A percentile compares a stretch with the other conserved stretches of the same genome.
phyloP scores from a whole-genome alignment of 1,140 invertebrate genomes.

The Apis cerana region DNA sequence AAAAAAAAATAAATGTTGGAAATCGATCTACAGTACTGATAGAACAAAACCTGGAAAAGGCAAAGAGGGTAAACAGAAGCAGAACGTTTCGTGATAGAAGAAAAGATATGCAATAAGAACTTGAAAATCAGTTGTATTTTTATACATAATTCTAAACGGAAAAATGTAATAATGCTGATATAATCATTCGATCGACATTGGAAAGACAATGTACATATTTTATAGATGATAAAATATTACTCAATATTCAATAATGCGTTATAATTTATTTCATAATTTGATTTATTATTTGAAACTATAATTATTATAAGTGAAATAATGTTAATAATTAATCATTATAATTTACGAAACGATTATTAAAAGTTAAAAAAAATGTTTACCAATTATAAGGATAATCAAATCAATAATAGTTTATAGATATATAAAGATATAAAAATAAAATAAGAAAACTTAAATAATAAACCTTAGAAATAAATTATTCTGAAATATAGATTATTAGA shows the following conservation, averaged over 20 bases:
- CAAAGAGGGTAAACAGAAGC: conserved; percentile 43
- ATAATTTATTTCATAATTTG: neutral
- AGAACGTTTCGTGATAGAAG: conserved; percentile 39
- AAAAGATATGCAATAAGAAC: conserved; percentile 44
- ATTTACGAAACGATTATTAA: neutral
- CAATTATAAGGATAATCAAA: too few species aligned
- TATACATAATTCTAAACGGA: conserved; percentile 22
- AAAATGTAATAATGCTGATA: conserved; percentile 22
- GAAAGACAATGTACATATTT: conserved; percentile 17
- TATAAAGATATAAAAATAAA: neutral
- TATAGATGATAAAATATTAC: neutral
- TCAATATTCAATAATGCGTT: neutral
- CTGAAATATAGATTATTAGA: neutral
- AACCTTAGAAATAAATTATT: neutral
- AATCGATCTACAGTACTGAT: conserved; percentile 11
- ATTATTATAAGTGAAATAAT: too few species aligned
- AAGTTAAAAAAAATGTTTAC: too few species aligned
- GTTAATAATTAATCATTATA: neutral
- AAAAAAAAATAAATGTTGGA: conserved; percentile 17
- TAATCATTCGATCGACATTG: conserved; percentile 15
- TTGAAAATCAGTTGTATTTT: conserved; percentile 27
- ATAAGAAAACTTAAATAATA: neutral
- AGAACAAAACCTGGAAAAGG: conserved; percentile 9
- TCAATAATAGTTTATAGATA: too few species aligned
- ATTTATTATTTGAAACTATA: neutral